These are phyloP conservation scores for Halocaridina rubra DNA, from an alignment of 2,888 invertebrate genomes.

Conservation along the genomic window DNA sequence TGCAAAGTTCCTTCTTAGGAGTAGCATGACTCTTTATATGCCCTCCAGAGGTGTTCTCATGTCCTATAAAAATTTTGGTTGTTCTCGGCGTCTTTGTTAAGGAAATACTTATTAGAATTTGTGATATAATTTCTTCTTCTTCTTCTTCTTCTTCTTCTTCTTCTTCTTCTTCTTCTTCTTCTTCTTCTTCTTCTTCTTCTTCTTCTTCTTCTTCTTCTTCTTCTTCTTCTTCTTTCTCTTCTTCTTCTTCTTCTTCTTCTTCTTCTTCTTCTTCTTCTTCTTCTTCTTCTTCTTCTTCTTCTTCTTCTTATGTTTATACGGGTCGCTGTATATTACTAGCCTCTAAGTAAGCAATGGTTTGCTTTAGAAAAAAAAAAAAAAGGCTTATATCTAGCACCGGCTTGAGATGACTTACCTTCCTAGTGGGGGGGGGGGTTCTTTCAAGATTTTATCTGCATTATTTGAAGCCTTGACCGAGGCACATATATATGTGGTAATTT, in stretches of 20 bases:
- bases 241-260: not conserved
- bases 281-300: not conserved
- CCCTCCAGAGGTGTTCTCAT: too few relatives aligned
- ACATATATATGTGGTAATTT: too few relatives aligned
- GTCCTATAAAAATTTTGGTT: not conserved
- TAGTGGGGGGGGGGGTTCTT: too few relatives aligned
- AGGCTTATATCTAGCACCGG: too few relatives aligned
- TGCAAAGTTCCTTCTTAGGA: too few relatives aligned
- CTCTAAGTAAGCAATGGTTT: too few relatives aligned
- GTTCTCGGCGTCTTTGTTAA: not conserved
- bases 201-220: not conserved
- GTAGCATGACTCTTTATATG: too few relatives aligned
- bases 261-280: not conserved
- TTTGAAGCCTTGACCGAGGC: too few relatives aligned
- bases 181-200: not conserved
- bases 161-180: not conserved
- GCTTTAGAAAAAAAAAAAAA: too few relatives aligned
- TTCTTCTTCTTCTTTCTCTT: not conserved
- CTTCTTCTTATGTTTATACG: not conserved
- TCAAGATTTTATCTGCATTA: too few relatives aligned
- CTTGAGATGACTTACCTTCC: not conserved
- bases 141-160: not conserved
- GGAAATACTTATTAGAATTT: not conserved
- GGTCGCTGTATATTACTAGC: too few relatives aligned
- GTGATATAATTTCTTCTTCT: not conserved